phyloP scores from a whole-genome alignment of 2,888 invertebrate genomes.

The Lepetodrilus schrolli region DNA sequence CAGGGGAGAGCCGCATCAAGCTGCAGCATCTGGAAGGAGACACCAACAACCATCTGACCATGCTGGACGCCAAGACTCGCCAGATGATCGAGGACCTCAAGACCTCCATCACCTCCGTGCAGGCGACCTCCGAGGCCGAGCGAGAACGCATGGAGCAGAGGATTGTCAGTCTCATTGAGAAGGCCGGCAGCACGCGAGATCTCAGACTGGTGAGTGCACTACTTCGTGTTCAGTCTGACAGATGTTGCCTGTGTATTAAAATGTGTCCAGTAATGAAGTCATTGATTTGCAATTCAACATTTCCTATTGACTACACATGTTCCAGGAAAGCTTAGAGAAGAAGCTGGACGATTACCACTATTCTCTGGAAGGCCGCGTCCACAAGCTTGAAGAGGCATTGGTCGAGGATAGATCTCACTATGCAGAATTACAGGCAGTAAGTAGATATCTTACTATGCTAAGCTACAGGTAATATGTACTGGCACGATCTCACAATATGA shows the following conservation, averaged over 20 bases:
- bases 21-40: conserved; percentile 68
- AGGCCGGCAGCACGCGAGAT: conserved; percentile 52
- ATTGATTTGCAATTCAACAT: no score
- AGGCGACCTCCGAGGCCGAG: conserved; percentile 61
- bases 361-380: conserved; percentile 52
- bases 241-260: no score
- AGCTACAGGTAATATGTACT: background rate
- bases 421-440: conserved; percentile 60
- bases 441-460: conserved; percentile 16
- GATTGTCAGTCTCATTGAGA: conserved; percentile 62
- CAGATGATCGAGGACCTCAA: conserved; percentile 68
- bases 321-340: conserved; percentile 64
- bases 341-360: conserved; percentile 61
- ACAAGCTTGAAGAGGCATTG: conserved; percentile 60
- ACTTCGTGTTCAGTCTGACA: background rate
- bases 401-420: conserved; percentile 50
- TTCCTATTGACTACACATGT: no score
- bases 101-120: conserved; percentile 54
- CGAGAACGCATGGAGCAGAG: conserved; percentile 71
- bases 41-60: conserved; percentile 65
- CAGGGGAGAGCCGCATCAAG: conserved; percentile 62
- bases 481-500: background rate
- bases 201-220: conserved; percentile 50
- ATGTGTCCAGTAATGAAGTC: no score
- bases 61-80: conserved; percentile 67